Conservation (phyloP, 2,888 invertebrate genomes). For the Caenorhabditis doughertyi region DNA sequence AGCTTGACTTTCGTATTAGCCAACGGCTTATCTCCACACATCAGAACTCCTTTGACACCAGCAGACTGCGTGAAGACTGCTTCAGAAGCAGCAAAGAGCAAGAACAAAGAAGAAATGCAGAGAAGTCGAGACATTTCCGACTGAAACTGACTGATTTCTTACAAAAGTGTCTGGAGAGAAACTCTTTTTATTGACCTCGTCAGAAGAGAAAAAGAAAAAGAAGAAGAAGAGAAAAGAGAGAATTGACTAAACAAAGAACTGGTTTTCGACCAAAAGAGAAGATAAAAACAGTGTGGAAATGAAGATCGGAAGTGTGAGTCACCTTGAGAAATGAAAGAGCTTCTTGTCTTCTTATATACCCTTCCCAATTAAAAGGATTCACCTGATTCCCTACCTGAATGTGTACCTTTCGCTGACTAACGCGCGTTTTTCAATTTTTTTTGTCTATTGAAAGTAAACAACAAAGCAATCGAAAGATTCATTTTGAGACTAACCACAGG, state of each 20-base stretch:
- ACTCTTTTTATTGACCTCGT: conserved; percentile 28
- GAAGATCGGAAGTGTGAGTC: conserved; percentile 52
- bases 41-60: conserved; percentile 75
- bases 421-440: conserved; percentile 12
- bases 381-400: conserved; percentile 8
- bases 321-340: conserved; percentile 31
- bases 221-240: conserved; percentile 2
- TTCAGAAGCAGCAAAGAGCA: conserved; percentile 31
- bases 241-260: conserved; percentile 60
- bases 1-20: conserved; percentile 76
- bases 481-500: conserved; percentile 27
- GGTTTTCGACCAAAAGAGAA: conserved; percentile 33
- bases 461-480: conserved; percentile 35
- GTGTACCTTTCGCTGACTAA: conserved; percentile 61
- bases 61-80: conserved; percentile 74
- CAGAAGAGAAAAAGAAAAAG: neutral
- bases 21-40: conserved; percentile 76
- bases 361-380: conserved; percentile 3
- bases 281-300: conserved; percentile 19
- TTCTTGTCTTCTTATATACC: conserved; percentile 27
- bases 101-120: conserved; percentile 10
- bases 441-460: conserved; percentile 42
- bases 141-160: conserved; percentile 8
- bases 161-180: neutral
- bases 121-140: conserved; percentile 21